These are phyloP conservation scores for Scaptomyza pallida DNA, from an alignment of 1,140 invertebrate species.

Conservation along the genomic window DNA sequence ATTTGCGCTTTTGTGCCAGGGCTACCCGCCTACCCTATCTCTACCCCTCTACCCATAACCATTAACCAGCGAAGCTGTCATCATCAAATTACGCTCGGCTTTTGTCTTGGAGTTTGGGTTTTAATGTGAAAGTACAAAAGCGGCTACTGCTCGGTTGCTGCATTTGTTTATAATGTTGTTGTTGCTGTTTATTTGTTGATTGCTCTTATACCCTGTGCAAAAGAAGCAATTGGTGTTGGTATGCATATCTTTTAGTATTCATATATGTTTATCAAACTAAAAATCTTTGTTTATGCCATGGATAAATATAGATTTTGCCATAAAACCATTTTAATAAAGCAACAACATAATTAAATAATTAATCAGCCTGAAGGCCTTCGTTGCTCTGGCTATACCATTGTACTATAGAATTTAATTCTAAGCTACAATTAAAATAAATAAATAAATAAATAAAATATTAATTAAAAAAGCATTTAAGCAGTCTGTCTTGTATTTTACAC, in stretches of 20 bases:
- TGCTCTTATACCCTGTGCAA: slow-evolving; percentile 7
- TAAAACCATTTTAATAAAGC: too few relatives aligned
- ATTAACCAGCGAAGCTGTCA: slow-evolving; percentile 58
- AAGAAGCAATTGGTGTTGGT: too few relatives aligned
- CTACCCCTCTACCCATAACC: not conserved
- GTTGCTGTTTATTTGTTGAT: slow-evolving; percentile 5
- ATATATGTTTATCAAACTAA: too few relatives aligned
- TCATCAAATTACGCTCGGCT: slow-evolving; percentile 73
- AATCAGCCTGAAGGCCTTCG: too few relatives aligned
- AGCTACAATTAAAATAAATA: too few relatives aligned
- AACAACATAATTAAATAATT: too few relatives aligned
- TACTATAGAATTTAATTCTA: too few relatives aligned
- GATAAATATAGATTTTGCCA: too few relatives aligned
- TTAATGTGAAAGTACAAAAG: slow-evolving; percentile 51
- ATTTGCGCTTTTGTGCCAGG: slow-evolving; percentile 52
- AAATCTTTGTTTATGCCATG: too few relatives aligned
- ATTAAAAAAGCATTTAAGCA: not conserved
- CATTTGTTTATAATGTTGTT: not conserved
- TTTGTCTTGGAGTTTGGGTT: slow-evolving; percentile 66
- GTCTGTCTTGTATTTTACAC: not conserved
- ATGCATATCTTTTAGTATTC: too few relatives aligned
- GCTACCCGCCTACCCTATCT: not conserved
- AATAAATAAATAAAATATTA: too few relatives aligned
- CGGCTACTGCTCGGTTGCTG: slow-evolving; percentile 20
- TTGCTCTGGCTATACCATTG: too few relatives aligned